phyloP scores from a whole-genome alignment of 2,113 vertebrate genomes.

The Coptodon rendalli region DNA sequence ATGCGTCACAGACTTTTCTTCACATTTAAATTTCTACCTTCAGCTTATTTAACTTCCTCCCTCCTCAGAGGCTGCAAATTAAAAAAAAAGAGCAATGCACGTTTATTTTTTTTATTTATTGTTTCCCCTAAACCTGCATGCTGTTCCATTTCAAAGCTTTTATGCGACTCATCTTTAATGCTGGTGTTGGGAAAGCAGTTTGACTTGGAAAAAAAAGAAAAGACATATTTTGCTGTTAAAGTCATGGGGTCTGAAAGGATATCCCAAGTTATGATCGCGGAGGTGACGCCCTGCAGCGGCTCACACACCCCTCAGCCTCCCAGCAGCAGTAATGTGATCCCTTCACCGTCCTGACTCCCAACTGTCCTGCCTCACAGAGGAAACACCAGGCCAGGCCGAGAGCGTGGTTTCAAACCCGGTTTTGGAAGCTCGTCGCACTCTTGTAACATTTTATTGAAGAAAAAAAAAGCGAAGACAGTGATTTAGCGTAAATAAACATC shows the following conservation, averaged over 20 bases:
- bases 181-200: background rate
- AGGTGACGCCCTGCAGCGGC: constrained; percentile 43
- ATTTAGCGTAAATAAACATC: background rate
- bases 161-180: background rate
- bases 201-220: background rate
- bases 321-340: constrained; percentile 20
- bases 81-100: background rate
- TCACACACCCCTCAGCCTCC: background rate
- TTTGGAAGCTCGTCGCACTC: background rate
- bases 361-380: background rate
- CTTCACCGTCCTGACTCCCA: background rate
- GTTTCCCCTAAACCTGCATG: background rate
- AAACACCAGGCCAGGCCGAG: background rate
- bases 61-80: background rate
- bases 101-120: background rate
- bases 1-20: constrained; percentile 54
- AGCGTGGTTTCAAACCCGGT: background rate
- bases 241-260: background rate
- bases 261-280: background rate
- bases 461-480: background rate
- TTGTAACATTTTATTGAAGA: background rate
- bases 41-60: background rate
- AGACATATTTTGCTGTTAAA: background rate
- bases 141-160: background rate
- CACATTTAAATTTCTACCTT: background rate